Evolutionary conservation across 2,888 invertebrate species (phyloP), one percentile per base, ranked within the genome.

Genomic region (Dendrolimus pini): DNA sequence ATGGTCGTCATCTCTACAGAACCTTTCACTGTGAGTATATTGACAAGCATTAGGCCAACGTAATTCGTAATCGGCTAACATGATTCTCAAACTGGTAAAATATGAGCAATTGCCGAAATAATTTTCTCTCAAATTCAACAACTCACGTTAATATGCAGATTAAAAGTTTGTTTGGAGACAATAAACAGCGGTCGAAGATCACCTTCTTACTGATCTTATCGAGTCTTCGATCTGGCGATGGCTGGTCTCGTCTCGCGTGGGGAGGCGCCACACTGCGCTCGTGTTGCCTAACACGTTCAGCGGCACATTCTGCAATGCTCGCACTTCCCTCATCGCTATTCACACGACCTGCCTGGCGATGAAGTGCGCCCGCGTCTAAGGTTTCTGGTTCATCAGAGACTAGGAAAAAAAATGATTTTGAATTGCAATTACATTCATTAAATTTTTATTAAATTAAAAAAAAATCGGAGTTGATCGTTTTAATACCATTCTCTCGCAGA

Each of bases 181-280:
- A 47, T 9, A 47, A 47, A 47, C 47, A 6, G 9, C 7, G 9
- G 52, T 47, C 47, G 47, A 47, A 10, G 47, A 47, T 47, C 68
- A 89, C 92, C 77, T 93, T 92, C 59, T 94, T 94, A 57, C 79
- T 80, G 61, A 91, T 86, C 74, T 89, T 90, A 42, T 89, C 88
- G 0, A 90, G 82, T 52, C 84, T 74, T 41, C 83, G 74, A 58
- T 90, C 87, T 0, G 88, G 83, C 61, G 80, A 80, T 14, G 83
- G 80, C 60, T 80, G 82, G 12, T 83, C 80, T 8, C 83, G 77
- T 7, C 85, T 74, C n/a, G 72, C 65, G 9, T 72, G 67, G 55
- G 65, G 75, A 3, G 83, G 79, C 2, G 85, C 80, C 6, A 82
- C 83, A 60, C 78, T 83, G 41, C 89, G 81, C 66, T 89, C 89